Evolutionary conservation across 2,888 invertebrate genomes (phyloP).

Genomic region (Spatulosminthurus flaviceps): DNA sequence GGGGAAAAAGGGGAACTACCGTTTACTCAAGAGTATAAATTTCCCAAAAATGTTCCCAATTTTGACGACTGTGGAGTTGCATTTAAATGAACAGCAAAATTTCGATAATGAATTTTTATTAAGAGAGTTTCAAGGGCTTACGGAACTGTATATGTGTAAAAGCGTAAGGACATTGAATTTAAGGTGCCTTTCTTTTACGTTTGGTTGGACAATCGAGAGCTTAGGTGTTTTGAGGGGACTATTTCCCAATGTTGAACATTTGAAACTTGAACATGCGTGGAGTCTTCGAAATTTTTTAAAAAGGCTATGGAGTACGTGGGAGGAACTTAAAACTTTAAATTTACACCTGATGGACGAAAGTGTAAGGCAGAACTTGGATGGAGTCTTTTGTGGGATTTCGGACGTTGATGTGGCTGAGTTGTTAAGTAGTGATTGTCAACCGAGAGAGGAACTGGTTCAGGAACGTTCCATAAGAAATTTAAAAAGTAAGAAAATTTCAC

Average conservation of each 20-base stretch:
- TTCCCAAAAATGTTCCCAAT: not conserved
- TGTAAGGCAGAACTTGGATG: not conserved
- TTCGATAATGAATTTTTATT: not conserved
- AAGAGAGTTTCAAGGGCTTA: not conserved
- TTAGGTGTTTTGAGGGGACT: not conserved
- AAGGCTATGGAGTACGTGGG: not conserved
- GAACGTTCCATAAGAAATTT: no score
- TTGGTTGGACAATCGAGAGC: not conserved
- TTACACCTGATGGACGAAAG: not conserved
- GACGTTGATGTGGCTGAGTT: not conserved
- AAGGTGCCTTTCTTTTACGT: not conserved
- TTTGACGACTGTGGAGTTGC: not conserved
- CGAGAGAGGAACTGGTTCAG: no score
- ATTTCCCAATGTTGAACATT: not conserved
- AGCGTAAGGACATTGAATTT: not conserved
- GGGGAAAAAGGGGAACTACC: not conserved
- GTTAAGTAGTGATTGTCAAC: not conserved
- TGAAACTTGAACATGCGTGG: not conserved
- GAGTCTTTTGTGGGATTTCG: not conserved
- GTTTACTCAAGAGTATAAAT: not conserved
- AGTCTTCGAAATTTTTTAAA: not conserved
- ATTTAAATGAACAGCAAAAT: not conserved
- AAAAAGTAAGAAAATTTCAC: not conserved
- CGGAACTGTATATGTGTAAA: not conserved
- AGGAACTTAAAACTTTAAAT: not conserved